phyloP scores from a whole-genome alignment of 2,797 vertebrate genomes.

The Manis pentadactyla region DNA sequence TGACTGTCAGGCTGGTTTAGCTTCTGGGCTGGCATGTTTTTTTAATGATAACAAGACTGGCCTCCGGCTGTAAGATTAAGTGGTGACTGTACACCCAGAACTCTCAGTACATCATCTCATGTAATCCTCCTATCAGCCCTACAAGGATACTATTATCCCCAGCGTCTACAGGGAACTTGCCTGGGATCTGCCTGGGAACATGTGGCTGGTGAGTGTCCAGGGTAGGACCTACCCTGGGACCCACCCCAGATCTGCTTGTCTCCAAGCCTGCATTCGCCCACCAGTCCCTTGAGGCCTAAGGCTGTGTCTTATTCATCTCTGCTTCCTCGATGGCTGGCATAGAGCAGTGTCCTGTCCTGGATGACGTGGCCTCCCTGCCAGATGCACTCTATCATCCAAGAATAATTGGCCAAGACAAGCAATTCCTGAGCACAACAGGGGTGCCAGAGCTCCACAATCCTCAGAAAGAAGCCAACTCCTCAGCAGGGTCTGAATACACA shows the following conservation, averaged over 20 bases:
- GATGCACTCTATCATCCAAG: too few relatives aligned
- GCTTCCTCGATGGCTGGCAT: neutral
- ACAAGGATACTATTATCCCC: neutral
- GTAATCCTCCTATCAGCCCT: neutral
- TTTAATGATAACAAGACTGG: neutral
- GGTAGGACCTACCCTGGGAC: neutral
- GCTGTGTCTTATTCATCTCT: neutral
- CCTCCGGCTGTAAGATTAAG: neutral
- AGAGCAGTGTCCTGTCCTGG: neutral
- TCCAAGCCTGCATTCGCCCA: accelerated
- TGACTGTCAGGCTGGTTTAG: neutral
- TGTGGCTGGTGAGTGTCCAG: neutral
- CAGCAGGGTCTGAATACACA: accelerated
- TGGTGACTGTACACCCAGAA: accelerated
- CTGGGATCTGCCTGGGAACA: neutral
- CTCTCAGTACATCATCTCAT: neutral
- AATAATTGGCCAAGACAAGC: neutral
- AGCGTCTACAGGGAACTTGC: neutral
- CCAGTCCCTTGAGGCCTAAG: accelerated
- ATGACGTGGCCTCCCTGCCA: neutral
- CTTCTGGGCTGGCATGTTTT: neutral
- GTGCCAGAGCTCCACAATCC: accelerated
- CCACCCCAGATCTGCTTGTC: neutral
- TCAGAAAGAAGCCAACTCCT: neutral
- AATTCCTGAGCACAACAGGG: neutral